Conservation (phyloP, 2,113 vertebrate species). For the Gnathonemus longibarbis region DNA sequence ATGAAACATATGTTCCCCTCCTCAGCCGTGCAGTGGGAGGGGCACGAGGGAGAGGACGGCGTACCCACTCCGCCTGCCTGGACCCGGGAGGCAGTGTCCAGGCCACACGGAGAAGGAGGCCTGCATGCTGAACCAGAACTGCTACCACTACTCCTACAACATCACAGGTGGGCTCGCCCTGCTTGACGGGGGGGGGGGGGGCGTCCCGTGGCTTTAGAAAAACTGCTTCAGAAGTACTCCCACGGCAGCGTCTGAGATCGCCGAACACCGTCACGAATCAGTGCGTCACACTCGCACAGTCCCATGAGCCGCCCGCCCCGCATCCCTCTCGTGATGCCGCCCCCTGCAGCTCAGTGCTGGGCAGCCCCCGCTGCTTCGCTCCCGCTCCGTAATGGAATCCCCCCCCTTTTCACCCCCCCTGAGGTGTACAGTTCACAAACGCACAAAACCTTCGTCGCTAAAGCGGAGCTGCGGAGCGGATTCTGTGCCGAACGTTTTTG, state of each 20-base stretch:
- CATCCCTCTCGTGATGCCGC: background rate
- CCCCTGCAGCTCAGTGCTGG: background rate
- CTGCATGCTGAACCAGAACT: slow-evolving; percentile 85
- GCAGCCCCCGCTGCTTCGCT: background rate
- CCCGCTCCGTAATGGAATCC: background rate
- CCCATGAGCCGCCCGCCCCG: background rate
- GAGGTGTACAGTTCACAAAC: background rate
- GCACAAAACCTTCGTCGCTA: background rate
- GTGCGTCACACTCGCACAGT: background rate
- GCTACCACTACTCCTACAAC: slow-evolving; percentile 92
- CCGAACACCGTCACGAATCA: background rate
- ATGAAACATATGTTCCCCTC: background rate
- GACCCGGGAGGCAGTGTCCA: slow-evolving; percentile 73
- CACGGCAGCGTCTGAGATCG: background rate
- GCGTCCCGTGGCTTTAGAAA: background rate
- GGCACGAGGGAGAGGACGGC: slow-evolving; percentile 67
- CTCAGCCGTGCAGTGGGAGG: slow-evolving; percentile 78
- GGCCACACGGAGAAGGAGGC: slow-evolving; percentile 62
- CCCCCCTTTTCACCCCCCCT: background rate
- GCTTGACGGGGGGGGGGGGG: background rate
- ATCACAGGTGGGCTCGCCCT: slow-evolving; percentile 75
- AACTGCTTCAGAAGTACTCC: too few relatives aligned
- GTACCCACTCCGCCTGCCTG: slow-evolving; percentile 66
- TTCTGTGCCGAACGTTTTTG: background rate
- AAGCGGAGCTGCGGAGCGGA: background rate